Percentiles rank a stretch among this genome's conserved stretches.
Evolutionary conservation across 2,888 invertebrate genomes (phyloP).

Genomic region (Ectobius pallidus): DNA sequence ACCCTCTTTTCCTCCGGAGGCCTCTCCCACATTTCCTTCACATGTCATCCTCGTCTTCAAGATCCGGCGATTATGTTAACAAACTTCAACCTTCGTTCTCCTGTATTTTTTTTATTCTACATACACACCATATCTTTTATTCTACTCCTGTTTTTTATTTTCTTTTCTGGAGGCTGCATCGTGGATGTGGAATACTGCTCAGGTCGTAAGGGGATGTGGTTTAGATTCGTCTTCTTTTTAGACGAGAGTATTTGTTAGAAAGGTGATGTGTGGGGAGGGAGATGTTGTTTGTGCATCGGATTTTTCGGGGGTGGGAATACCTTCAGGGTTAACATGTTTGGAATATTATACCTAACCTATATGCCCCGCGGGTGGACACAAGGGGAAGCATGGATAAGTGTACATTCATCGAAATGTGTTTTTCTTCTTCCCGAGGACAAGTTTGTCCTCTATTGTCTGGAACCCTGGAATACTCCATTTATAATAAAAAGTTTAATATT

Average conservation of each 20-base stretch:
- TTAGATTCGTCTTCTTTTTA: neutral
- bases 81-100: slow-evolving; percentile 22
- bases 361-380: neutral
- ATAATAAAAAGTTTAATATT: too few relatives aligned
- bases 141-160: neutral
- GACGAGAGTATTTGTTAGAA: neutral
- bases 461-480: neutral
- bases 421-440: neutral
- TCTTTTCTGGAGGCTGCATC: neutral
- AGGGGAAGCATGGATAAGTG: neutral
- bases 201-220: too few relatives aligned
- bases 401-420: neutral
- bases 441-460: neutral
- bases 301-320: slow-evolving; percentile 1
- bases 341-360: neutral
- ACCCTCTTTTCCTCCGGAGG: slow-evolving; percentile 12
- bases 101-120: slow-evolving; percentile 2
- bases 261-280: slow-evolving; percentile 11
- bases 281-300: slow-evolving; percentile 5
- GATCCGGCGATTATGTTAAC: slow-evolving; percentile 30
- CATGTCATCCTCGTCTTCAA: slow-evolving; percentile 14
- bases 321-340: neutral
- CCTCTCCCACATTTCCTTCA: slow-evolving; percentile 13
- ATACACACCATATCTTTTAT: neutral
- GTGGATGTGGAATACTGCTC: neutral